Base-by-base conservation (phyloP, 2,113 vertebrate genomes). In the Fulica atra region DNA sequence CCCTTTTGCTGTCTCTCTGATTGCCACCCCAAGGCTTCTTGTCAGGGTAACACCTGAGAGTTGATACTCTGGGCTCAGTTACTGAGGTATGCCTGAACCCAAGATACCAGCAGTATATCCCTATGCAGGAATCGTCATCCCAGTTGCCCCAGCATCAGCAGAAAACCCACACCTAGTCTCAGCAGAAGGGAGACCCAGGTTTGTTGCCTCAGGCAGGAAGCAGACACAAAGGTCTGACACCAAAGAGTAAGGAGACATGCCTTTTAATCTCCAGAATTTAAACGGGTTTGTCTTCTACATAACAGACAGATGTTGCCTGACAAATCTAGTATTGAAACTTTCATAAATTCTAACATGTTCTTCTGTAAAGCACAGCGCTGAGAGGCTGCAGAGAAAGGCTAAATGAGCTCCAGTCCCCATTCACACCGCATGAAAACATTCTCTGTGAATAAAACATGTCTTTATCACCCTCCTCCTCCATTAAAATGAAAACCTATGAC, bases 301-400 rank as follows among this genome's bases (percentile, higher is more conserved):
- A 92, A 77, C 36, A 79, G 89, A 92, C 35, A 77, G 80, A 38
- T 68, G 76, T 88, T 95, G 56, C 72, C 64, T 85, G 95, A 94
- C 76, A 93, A 77, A 91, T 54, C 71, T 79, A 82, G 56, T 88
- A 89, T 90, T 36, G 86, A 96, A 91, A 93, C 35, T 94, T 92
- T 82, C 88, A 95, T 48, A 83, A 92, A 91, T 83, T 78, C 73
- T 63, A 95, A 78, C 50, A 12, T 38, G 79, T 48, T 91, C 72
- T 73, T 94, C 65, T 76, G 69, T 73, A 91, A 78, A 85, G 61
- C 33, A 94, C n/a, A 78, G 81, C 73, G 77, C 73, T 73, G 69
- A 82, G 33, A 90, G 25, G 42, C 76, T 85, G 83, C 26, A 59
- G 53, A 88, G 40, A 61, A 29, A 88, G 50, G 72, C 50, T 68